Percentiles rank a stretch among this genome's conserved stretches.
Conservation (phyloP, 2,888 invertebrate species). For the Acanthosepion pharaonis region DNA sequence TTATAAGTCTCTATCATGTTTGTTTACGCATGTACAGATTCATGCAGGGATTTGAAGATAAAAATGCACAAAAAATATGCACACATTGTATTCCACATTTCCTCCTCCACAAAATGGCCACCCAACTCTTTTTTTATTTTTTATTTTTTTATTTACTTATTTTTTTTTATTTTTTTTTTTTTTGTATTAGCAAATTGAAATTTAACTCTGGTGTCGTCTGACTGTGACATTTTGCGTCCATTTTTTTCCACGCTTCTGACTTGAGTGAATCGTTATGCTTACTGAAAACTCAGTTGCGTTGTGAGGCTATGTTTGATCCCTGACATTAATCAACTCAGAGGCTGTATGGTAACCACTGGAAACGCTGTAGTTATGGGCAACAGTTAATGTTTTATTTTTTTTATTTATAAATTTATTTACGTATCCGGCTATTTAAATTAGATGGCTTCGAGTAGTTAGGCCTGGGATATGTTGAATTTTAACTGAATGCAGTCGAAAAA, state of each 20-base stretch:
- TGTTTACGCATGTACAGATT: background rate
- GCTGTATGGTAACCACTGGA: background rate
- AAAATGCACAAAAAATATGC: background rate
- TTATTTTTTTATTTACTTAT: background rate
- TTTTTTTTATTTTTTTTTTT: background rate
- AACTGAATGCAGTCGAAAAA: background rate
- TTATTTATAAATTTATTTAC: background rate
- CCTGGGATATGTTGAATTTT: slow-evolving; percentile 12
- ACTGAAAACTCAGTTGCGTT: background rate
- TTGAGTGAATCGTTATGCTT: background rate
- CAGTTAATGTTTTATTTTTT: background rate
- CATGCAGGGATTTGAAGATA: background rate
- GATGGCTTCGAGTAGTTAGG: background rate
- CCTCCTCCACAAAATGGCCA: background rate
- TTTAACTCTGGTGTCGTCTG: background rate
- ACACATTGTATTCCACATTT: background rate
- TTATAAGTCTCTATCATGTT: background rate
- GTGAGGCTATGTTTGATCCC: background rate
- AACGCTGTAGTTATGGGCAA: background rate
- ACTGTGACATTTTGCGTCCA: background rate
- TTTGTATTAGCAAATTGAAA: background rate
- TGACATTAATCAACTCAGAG: background rate
- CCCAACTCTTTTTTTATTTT: background rate
- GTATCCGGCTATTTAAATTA: background rate
- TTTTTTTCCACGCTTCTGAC: background rate